Conservation (phyloP, 2,797 vertebrate genomes). For the Odontamblyopus lacepedii region DNA sequence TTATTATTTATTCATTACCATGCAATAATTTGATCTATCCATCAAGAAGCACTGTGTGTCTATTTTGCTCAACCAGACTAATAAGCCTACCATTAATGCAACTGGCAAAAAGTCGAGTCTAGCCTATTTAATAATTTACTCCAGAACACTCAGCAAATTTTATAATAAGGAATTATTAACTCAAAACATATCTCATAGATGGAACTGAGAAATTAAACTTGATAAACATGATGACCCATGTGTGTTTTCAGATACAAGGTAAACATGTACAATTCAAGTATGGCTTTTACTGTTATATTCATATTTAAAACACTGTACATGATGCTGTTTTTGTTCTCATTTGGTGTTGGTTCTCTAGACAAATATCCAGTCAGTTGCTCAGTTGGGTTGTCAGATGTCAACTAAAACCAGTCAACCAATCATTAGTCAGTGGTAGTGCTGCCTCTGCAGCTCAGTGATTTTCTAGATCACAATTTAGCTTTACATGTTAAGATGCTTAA, state of each 20-base stretch:
- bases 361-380: not conserved
- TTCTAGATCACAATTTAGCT: too few species aligned
- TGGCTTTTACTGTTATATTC: not conserved
- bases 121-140: not conserved
- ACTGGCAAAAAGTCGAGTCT: not conserved
- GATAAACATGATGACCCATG: not conserved
- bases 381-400: not conserved
- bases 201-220: not conserved
- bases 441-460: not conserved
- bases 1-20: constrained; percentile 20
- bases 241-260: not conserved
- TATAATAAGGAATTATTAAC: not conserved
- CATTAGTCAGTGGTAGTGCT: not conserved
- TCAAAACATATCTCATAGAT: not conserved
- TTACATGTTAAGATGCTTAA: too few species aligned
- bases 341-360: not conserved
- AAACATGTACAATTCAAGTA: not conserved
- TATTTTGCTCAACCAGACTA: constrained; percentile 8
- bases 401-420: not conserved
- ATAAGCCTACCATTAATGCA: constrained; percentile 3
- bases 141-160: not conserved
- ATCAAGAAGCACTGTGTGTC: constrained; percentile 5
- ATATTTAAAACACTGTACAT: not conserved
- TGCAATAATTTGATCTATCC: constrained; percentile 13
- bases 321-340: not conserved